Conservation (phyloP, 2,797 vertebrate species). For the Poliocrania exsul region DNA sequence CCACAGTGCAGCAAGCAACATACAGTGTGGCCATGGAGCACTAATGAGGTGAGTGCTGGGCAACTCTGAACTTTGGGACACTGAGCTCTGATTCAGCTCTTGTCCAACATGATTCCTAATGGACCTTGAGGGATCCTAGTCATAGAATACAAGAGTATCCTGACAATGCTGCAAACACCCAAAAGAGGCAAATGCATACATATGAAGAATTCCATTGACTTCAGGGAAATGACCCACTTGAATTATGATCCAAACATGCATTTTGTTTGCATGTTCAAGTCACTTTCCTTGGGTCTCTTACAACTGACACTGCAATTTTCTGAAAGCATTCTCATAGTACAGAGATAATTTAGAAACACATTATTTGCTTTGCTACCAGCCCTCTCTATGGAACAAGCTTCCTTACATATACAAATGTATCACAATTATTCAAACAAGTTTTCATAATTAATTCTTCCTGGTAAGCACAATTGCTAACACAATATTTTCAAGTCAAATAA, state of each 20-base stretch:
- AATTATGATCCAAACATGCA: background rate
- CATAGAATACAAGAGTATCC: background rate
- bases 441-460: background rate
- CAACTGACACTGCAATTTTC: background rate
- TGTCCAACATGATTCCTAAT: background rate
- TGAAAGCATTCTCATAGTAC: background rate
- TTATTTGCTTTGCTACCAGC: background rate
- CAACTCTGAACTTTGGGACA: background rate
- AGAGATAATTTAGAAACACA: background rate
- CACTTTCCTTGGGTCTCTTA: background rate
- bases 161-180: background rate
- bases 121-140: background rate
- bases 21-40: accelerated
- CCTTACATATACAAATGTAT: background rate
- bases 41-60: background rate
- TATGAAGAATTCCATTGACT: background rate
- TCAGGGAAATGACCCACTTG: background rate
- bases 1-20: accelerated
- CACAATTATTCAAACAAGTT: background rate
- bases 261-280: background rate
- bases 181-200: background rate
- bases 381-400: background rate
- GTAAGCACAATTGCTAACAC: background rate
- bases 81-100: background rate
- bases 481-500: background rate